phyloP scores from a whole-genome alignment of 2,113 vertebrate species.

The Limanda limanda region DNA sequence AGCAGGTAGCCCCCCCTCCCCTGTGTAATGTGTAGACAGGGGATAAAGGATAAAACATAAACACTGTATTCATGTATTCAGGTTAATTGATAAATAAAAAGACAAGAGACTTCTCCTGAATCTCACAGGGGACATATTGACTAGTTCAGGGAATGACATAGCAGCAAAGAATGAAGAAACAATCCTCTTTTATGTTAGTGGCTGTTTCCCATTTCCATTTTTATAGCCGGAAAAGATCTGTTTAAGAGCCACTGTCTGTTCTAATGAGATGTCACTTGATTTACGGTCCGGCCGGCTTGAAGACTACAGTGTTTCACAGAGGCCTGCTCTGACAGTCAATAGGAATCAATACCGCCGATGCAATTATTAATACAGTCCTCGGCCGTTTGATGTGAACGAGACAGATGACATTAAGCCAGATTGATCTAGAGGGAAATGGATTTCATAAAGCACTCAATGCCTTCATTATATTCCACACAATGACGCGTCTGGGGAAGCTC shows the following conservation, averaged over 20 bases:
- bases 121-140: constrained; percentile 33
- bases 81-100: constrained; percentile 31
- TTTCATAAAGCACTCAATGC: constrained; percentile 82
- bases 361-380: constrained; percentile 86
- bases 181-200: constrained; percentile 66
- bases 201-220: constrained; percentile 76
- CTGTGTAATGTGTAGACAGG: background rate
- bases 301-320: constrained; percentile 69
- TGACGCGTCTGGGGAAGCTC: constrained; percentile 38
- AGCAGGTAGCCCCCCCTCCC: background rate
- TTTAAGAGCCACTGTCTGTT: constrained; percentile 74
- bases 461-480: constrained; percentile 79
- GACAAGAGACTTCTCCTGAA: constrained; percentile 45
- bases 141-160: constrained; percentile 54
- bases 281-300: constrained; percentile 77
- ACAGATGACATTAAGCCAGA: constrained; percentile 86
- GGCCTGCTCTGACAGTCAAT: constrained; percentile 71
- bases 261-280: constrained; percentile 87
- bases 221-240: constrained; percentile 73
- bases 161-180: constrained; percentile 69
- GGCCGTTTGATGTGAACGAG: constrained; percentile 85
- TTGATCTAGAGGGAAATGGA: constrained; percentile 87
- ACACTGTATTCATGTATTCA: background rate
- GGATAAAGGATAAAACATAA: background rate
- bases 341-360: constrained; percentile 87